Conservation (phyloP, 2,888 invertebrate species). For the Limnephilus lunatus region DNA sequence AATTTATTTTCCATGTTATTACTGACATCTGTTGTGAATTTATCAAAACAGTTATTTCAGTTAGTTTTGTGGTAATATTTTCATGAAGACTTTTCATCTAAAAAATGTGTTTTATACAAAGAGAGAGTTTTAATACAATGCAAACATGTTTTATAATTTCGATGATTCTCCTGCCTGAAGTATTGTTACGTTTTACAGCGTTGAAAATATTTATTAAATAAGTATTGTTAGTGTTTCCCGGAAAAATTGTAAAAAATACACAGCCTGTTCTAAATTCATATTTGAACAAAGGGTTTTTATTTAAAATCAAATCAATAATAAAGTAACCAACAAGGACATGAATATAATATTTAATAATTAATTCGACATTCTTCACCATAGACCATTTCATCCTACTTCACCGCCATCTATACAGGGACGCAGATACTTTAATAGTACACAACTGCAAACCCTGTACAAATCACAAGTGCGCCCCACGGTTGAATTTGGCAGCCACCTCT, state of each 20-base stretch:
- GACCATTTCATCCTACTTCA: too few relatives aligned
- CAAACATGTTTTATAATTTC: background rate
- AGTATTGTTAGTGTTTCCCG: background rate
- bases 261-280: background rate
- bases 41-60: background rate
- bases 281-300: too few relatives aligned
- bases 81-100: background rate
- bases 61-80: background rate
- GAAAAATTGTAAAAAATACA: background rate
- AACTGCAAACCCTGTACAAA: too few relatives aligned
- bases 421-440: too few relatives aligned
- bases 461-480: too few relatives aligned
- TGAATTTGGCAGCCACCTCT: too few relatives aligned
- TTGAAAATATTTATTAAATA: background rate
- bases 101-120: background rate
- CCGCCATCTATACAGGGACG: too few relatives aligned
- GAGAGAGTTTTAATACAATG: too few relatives aligned
- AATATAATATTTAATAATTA: too few relatives aligned
- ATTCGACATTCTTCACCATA: too few relatives aligned
- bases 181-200: background rate
- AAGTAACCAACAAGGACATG: too few relatives aligned
- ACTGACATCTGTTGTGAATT: constrained; percentile 18
- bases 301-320: too few relatives aligned
- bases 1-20: background rate
- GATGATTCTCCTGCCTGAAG: background rate